Evolutionary conservation across 2,888 invertebrate genomes (phyloP).

Genomic region (Drosophila testacea): DNA sequence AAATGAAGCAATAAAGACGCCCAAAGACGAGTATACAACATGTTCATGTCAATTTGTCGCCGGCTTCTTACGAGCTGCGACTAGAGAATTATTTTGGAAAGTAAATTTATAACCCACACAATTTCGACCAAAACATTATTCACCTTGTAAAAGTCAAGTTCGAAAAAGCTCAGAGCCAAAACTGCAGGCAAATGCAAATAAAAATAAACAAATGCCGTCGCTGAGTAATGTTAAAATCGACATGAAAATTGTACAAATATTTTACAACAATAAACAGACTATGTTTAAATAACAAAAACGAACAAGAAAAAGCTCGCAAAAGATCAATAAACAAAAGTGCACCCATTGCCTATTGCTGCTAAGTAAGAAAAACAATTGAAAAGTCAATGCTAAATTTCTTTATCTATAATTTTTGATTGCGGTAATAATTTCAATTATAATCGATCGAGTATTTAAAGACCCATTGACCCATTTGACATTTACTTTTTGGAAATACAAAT

Average conservation of each 20-base stretch:
- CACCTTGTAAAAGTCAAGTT: conserved; percentile 74
- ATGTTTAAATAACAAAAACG: conserved; percentile 53
- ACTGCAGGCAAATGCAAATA: conserved; percentile 50
- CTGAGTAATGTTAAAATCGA: conserved; percentile 59
- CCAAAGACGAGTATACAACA: conserved; percentile 23
- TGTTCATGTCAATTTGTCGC: conserved; percentile 53
- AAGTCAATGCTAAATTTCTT: conserved; percentile 11
- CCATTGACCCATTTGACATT: neutral
- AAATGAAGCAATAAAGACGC: conserved; percentile 65
- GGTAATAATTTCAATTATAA: conserved; percentile 1
- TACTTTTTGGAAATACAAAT: neutral
- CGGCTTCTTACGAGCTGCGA: conserved; percentile 12
- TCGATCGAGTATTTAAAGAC: neutral
- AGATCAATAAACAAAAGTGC: conserved; percentile 66
- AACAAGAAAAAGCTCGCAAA: conserved; percentile 36
- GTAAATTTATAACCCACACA: conserved; percentile 45
- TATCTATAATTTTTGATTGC: conserved; percentile 4
- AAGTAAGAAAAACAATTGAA: conserved; percentile 11
- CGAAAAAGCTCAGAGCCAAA: conserved; percentile 33
- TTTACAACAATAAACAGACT: conserved; percentile 70
- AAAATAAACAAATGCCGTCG: conserved; percentile 65
- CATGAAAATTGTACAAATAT: conserved; percentile 64
- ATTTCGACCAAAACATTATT: conserved; percentile 43
- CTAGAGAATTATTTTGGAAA: neutral
- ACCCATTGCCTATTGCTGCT: neutral